These are phyloP conservation scores for Himalopsyche phryganea DNA, from an alignment of 1,140 invertebrate genomes.

Conservation along the genomic window DNA sequence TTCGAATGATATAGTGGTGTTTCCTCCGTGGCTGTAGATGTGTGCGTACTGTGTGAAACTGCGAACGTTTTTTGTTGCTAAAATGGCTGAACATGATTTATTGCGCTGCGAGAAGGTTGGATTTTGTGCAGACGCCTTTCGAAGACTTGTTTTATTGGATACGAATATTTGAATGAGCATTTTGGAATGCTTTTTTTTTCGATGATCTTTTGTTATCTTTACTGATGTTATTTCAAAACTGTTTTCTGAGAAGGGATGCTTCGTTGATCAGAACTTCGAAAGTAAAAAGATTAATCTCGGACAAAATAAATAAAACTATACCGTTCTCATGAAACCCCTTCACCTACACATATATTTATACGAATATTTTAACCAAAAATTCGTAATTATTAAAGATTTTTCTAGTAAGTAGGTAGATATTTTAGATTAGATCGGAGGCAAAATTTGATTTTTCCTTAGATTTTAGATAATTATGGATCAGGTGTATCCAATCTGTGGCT, in stretches of 20 bases:
- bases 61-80: conserved; percentile 17
- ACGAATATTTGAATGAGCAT: conserved; percentile 15
- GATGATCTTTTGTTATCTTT: conserved; percentile 9
- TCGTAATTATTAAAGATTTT: no score
- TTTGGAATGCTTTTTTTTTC: background rate
- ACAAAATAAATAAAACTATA: no score
- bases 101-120: conserved; percentile 20
- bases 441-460: no score
- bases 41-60: background rate
- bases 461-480: no score
- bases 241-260: background rate
- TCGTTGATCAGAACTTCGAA: conserved; percentile 1
- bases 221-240: background rate
- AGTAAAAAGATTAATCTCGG: no score
- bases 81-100: conserved; percentile 30
- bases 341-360: no score
- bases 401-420: no score
- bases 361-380: no score
- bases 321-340: no score
- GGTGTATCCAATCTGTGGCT: no score
- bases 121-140: background rate
- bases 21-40: background rate
- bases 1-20: conserved; percentile 1
- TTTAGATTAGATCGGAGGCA: no score
- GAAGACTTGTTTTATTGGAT: conserved; percentile 20